These are phyloP conservation scores for Dynastes grantii DNA, from an alignment of 2,888 invertebrate species.

Conservation along the genomic window DNA sequence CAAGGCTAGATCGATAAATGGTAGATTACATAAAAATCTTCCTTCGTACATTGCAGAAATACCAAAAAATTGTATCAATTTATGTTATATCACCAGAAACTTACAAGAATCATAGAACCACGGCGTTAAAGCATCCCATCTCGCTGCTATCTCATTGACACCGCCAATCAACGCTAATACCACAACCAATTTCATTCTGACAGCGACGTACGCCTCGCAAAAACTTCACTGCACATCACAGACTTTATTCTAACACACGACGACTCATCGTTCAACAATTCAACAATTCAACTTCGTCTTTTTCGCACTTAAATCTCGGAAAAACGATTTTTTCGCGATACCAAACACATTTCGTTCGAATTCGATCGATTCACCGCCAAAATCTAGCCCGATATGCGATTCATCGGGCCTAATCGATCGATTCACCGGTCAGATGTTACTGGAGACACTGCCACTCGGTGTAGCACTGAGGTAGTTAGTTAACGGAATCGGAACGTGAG, in stretches of 20 bases:
- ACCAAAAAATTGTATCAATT: not conserved
- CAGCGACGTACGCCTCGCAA: not conserved
- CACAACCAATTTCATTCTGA: slow-evolving; percentile 48
- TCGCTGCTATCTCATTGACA: slow-evolving; percentile 54
- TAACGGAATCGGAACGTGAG: too few species aligned
- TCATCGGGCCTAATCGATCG: slow-evolving; percentile 9
- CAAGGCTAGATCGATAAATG: too few species aligned
- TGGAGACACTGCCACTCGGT: not conserved
- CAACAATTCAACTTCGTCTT: not conserved
- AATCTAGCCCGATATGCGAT: not conserved
- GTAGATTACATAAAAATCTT: too few species aligned
- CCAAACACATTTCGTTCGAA: not conserved
- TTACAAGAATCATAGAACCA: slow-evolving; percentile 75
- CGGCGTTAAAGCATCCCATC: slow-evolving; percentile 73
- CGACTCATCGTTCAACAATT: too few species aligned
- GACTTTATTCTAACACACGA: not conserved
- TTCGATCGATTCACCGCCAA: not conserved
- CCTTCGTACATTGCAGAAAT: too few species aligned
- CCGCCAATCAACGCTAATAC: slow-evolving; percentile 51
- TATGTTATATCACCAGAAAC: slow-evolving; percentile 60
- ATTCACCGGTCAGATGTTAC: slow-evolving; percentile 18
- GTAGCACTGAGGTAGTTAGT: too few species aligned
- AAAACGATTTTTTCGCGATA: not conserved
- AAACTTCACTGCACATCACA: not conserved
- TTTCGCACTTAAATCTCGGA: not conserved